Percentiles rank a stretch among this genome's conserved stretches.
Evolutionary conservation across 2,797 vertebrate species (phyloP).

Genomic region (Acropternis orthonyx): DNA sequence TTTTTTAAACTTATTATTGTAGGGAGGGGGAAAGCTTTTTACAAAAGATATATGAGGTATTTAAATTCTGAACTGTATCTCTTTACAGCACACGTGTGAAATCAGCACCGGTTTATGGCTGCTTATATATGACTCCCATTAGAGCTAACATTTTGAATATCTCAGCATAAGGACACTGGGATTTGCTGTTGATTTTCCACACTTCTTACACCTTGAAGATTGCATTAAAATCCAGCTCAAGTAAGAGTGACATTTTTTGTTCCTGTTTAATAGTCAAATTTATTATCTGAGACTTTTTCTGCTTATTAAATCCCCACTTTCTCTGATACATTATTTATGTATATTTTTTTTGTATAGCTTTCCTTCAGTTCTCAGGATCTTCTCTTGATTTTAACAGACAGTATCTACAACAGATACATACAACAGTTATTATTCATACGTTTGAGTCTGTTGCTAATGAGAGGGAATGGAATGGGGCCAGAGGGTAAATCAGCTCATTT

Average conservation of each 20-base stretch:
- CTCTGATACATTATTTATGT: conserved; percentile 62
- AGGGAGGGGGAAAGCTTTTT: conserved; percentile 17
- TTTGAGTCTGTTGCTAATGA: neutral
- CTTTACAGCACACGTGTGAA: conserved; percentile 69
- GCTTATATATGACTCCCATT: conserved; percentile 65
- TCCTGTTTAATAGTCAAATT: conserved; percentile 68
- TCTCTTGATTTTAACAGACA: conserved; percentile 16
- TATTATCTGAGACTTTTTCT: conserved; percentile 64
- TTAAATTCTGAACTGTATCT: conserved; percentile 72
- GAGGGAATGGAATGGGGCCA: neutral
- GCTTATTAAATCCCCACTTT: conserved; percentile 66
- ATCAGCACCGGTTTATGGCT: conserved; percentile 64
- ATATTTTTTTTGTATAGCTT: conserved; percentile 30
- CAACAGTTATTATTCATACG: neutral
- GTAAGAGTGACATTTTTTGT: conserved; percentile 74
- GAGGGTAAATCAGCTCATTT: neutral
- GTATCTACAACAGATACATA: neutral
- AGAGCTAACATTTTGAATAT: conserved; percentile 77
- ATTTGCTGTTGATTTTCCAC: conserved; percentile 77
- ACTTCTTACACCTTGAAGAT: conserved; percentile 71
- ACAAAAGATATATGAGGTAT: conserved; percentile 67
- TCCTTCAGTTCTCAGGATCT: conserved; percentile 44
- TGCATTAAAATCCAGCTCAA: conserved; percentile 72
- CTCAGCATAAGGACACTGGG: conserved; percentile 71
- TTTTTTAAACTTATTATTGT: conserved; percentile 68